phyloP scores from a whole-genome alignment of 2,888 invertebrate genomes.

The Heliconius ismenius region DNA sequence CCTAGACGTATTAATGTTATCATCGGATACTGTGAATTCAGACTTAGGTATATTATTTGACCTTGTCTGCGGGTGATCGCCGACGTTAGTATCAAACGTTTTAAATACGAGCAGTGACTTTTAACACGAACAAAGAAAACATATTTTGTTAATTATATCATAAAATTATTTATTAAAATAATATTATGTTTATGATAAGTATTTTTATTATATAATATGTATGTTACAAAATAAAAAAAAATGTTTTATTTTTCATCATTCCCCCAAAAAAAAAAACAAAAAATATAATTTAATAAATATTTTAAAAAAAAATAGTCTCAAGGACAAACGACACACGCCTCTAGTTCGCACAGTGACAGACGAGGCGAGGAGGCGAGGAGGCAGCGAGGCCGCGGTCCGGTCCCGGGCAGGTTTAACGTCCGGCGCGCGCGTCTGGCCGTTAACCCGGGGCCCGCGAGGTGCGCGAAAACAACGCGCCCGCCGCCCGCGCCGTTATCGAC shows the following conservation, averaged over 20 bases:
- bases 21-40: conserved; percentile 40
- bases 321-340: conserved; percentile 4
- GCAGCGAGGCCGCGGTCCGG: conserved; percentile 64
- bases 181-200: not conserved
- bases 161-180: not conserved
- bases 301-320: not conserved
- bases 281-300: no score
- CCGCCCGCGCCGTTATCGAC: conserved; percentile 73
- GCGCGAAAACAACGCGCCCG: conserved; percentile 76
- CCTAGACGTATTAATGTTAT: conserved; percentile 34
- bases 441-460: conserved; percentile 79
- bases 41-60: conserved; percentile 28
- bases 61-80: conserved; percentile 40
- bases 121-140: conserved; percentile 15
- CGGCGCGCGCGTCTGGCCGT: conserved; percentile 80
- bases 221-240: not conserved
- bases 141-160: not conserved
- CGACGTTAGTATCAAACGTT: conserved; percentile 27
- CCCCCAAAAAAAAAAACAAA: not conserved
- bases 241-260: not conserved
- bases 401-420: conserved; percentile 79
- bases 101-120: conserved; percentile 20
- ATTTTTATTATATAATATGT: not conserved
- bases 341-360: conserved; percentile 5
- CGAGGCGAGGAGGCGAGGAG: conserved; percentile 38